Conservation (phyloP, 2,797 vertebrate species). For the Ambastaia sidthimunki region DNA sequence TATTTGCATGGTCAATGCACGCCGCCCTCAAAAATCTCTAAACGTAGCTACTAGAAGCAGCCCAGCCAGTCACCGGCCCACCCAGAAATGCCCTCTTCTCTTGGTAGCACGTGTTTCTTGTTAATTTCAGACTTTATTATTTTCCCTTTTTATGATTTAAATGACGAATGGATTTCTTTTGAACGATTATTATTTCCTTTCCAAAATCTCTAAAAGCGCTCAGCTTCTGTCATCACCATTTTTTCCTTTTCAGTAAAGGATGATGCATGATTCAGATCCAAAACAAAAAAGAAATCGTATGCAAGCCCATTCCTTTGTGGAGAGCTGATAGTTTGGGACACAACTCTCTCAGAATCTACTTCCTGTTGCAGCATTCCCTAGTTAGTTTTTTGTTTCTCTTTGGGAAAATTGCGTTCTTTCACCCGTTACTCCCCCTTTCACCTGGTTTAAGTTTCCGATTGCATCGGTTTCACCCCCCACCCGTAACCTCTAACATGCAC, state of each 20-base stretch:
- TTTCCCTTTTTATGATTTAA: conserved; percentile 76
- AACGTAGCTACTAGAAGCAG: conserved; percentile 78
- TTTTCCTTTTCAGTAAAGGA: conserved; percentile 82
- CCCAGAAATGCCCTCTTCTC: conserved; percentile 82
- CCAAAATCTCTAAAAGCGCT: conserved; percentile 67
- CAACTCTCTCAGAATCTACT: conserved; percentile 75
- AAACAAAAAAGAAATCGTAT: conserved; percentile 81
- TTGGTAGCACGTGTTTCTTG: conserved; percentile 86
- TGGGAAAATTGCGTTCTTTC: conserved; percentile 72
- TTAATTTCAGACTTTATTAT: conserved; percentile 62
- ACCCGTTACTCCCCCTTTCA: conserved; percentile 64
- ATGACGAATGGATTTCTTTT: conserved; percentile 80
- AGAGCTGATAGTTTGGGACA: conserved; percentile 84
- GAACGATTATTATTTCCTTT: conserved; percentile 77
- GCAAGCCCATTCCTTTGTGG: conserved; percentile 85
- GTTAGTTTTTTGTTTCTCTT: conserved; percentile 77
- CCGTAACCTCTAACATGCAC: conserved; percentile 90
- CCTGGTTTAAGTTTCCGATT: too few relatives aligned
- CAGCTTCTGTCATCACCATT: conserved; percentile 81
- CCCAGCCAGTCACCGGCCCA: conserved; percentile 75
- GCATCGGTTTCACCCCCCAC: conserved; percentile 76
- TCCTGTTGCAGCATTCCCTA: conserved; percentile 79
- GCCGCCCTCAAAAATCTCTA: conserved; percentile 98
- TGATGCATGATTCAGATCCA: conserved; percentile 87
- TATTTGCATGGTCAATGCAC: conserved; percentile 99